A percentile compares a stretch with the other conserved stretches of the same genome.
phyloP scores from a whole-genome alignment of 2,797 vertebrate species.

The Geotria australis region DNA sequence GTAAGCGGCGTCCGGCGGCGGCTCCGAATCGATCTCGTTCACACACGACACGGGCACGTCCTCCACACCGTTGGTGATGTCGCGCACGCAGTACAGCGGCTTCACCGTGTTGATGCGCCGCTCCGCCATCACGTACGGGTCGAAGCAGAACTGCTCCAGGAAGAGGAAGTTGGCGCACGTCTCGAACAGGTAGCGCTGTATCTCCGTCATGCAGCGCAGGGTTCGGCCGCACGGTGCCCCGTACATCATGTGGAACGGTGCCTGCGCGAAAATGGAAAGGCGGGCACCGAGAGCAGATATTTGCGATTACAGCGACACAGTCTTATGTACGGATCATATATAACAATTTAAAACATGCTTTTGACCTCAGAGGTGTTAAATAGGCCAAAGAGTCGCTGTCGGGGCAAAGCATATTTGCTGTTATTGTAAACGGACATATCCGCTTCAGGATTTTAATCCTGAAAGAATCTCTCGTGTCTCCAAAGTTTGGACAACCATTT shows the following conservation, averaged over 20 bases:
- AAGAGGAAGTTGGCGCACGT: constrained; percentile 62
- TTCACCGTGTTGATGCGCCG: constrained; percentile 66
- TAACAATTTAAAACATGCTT: too few species aligned
- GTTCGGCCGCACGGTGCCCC: constrained; percentile 81
- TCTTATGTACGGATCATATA: too few species aligned
- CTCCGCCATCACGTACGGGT: constrained; percentile 81
- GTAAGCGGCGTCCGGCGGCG: constrained; percentile 65
- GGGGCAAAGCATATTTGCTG: too few species aligned
- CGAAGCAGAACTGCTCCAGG: constrained; percentile 93
- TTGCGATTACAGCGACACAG: too few species aligned
- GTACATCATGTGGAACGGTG: constrained; percentile 75
- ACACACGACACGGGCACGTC: constrained; percentile 81
- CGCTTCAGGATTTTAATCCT: too few species aligned
- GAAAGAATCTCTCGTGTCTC: too few species aligned
- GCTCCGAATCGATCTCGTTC: constrained; percentile 65
- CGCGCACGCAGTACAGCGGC: constrained; percentile 57
- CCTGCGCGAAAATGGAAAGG: neutral
- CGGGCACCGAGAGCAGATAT: neutral
- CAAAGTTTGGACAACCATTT: too few species aligned
- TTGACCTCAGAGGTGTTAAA: too few species aligned
- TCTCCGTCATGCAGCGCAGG: constrained; percentile 65
- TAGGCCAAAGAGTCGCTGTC: too few species aligned
- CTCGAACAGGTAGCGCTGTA: constrained; percentile 71
- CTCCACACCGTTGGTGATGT: constrained; percentile 60
- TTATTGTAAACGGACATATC: too few species aligned